A percentile compares a stretch with the other conserved stretches of the same genome.
Evolutionary conservation across 2,797 vertebrate genomes (phyloP).

Genomic region (Rhinella marina): DNA sequence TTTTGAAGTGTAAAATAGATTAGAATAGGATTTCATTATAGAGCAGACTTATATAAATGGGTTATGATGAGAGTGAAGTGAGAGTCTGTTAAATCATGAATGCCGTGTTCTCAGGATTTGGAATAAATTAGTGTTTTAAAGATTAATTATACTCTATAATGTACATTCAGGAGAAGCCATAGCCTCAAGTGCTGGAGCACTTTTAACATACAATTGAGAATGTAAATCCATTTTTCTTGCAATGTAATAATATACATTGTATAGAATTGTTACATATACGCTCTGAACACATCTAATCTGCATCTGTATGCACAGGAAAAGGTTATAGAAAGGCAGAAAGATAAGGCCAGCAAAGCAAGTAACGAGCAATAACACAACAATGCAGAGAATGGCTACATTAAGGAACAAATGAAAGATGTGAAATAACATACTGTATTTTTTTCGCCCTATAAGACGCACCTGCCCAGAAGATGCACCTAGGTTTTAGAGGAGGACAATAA

Average conservation of each 20-base stretch:
- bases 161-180: constrained; percentile 51
- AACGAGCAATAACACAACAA: not conserved
- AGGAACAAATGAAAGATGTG: not conserved
- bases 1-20: constrained; percentile 57
- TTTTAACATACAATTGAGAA: constrained; percentile 17
- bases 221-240: constrained; percentile 45
- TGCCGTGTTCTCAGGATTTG: constrained; percentile 49
- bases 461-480: too few relatives aligned
- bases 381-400: not conserved
- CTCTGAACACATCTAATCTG: constrained; percentile 20
- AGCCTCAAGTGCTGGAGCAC: constrained; percentile 30
- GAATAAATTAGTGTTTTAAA: constrained; percentile 60
- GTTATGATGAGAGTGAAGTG: constrained; percentile 52
- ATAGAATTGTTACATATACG: constrained; percentile 22
- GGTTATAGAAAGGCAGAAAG: not conserved
- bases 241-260: constrained; percentile 9
- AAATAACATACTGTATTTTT: not conserved
- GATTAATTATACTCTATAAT: constrained; percentile 60
- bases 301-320: constrained; percentile 8
- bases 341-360: not conserved
- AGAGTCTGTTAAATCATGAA: constrained; percentile 57
- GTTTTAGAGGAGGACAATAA: too few relatives aligned
- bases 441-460: too few relatives aligned
- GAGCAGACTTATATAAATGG: constrained; percentile 51
- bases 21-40: constrained; percentile 52